A percentile compares a stretch with the other conserved stretches of the same genome.
Evolutionary conservation across 2,888 invertebrate genomes (phyloP).

Genomic region (Elaeidobius kamerunicus): DNA sequence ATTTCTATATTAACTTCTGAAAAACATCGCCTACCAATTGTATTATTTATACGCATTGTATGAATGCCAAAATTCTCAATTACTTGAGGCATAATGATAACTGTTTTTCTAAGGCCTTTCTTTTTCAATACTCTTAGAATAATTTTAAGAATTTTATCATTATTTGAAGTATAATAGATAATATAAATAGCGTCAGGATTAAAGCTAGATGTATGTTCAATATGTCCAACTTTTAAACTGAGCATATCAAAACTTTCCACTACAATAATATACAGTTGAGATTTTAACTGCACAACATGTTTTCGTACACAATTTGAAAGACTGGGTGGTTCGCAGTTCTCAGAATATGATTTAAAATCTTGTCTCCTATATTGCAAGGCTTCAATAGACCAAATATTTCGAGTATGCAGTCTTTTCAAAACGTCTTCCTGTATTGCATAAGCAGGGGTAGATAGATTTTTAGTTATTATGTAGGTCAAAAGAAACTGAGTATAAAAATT

Average conservation of each 20-base stretch:
- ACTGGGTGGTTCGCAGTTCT: slow-evolving; percentile 2
- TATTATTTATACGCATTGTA: background rate
- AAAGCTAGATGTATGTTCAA: slow-evolving; percentile 4
- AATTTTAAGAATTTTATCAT: background rate
- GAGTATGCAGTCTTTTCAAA: slow-evolving; percentile 10
- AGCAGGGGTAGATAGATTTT: background rate
- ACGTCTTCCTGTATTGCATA: slow-evolving; percentile 13
- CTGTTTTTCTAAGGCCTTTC: background rate
- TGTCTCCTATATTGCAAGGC: slow-evolving; percentile 2
- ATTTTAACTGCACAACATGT: slow-evolving; percentile 8
- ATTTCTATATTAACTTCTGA: too few species aligned
- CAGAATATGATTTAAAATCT: slow-evolving; percentile 16
- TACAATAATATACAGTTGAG: slow-evolving; percentile 19
- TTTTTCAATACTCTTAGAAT: background rate
- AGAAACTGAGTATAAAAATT: slow-evolving; percentile 6
- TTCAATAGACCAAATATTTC: slow-evolving; percentile 16
- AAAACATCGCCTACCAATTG: slow-evolving; percentile 2
- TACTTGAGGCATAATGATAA: slow-evolving; percentile 16
- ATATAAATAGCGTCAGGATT: slow-evolving; percentile 15
- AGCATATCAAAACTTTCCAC: slow-evolving; percentile 10
- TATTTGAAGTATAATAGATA: slow-evolving; percentile 9
- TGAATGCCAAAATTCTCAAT: slow-evolving; percentile 5
- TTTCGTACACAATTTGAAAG: slow-evolving; percentile 1
- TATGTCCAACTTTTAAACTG: slow-evolving; percentile 1
- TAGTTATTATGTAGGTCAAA: slow-evolving; percentile 3